Conservation (phyloP, 2,113 vertebrate genomes). For the Daphoenositta chrysoptera region DNA sequence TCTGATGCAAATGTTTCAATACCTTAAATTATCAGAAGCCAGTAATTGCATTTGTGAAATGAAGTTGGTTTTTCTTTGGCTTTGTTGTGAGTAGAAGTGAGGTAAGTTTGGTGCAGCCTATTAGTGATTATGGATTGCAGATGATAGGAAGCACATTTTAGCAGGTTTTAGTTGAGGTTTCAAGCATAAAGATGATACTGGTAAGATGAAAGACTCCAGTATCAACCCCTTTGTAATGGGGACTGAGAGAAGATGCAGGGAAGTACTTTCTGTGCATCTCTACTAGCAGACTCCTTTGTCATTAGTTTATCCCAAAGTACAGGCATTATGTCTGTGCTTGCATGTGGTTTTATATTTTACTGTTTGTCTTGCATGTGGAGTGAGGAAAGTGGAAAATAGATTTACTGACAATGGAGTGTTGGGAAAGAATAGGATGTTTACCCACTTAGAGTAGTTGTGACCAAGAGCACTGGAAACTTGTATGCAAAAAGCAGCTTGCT, state of each 20-base stretch:
- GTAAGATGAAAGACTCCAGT: neutral
- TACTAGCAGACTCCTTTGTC: neutral
- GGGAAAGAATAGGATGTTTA: constrained; percentile 33
- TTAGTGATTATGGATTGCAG: neutral
- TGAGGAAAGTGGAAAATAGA: constrained; percentile 9
- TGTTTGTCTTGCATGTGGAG: constrained; percentile 8
- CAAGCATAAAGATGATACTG: neutral
- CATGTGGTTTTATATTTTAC: neutral
- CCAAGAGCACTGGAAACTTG: constrained; percentile 23
- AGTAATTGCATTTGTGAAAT: neutral
- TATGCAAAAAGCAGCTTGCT: neutral
- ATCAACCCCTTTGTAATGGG: accelerated
- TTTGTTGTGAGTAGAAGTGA: neutral
- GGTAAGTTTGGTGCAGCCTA: neutral
- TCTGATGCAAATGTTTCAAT: neutral
- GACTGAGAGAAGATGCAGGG: neutral
- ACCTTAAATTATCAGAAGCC: neutral
- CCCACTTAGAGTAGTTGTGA: neutral
- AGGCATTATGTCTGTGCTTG: neutral
- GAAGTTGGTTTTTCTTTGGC: neutral
- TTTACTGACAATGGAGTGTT: neutral
- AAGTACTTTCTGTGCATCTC: neutral
- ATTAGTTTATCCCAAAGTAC: neutral
- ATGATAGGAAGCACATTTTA: neutral
- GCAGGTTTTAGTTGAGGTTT: neutral